Evolutionary conservation across 2,113 vertebrate species (phyloP).

Genomic region (Nestor notabilis): DNA sequence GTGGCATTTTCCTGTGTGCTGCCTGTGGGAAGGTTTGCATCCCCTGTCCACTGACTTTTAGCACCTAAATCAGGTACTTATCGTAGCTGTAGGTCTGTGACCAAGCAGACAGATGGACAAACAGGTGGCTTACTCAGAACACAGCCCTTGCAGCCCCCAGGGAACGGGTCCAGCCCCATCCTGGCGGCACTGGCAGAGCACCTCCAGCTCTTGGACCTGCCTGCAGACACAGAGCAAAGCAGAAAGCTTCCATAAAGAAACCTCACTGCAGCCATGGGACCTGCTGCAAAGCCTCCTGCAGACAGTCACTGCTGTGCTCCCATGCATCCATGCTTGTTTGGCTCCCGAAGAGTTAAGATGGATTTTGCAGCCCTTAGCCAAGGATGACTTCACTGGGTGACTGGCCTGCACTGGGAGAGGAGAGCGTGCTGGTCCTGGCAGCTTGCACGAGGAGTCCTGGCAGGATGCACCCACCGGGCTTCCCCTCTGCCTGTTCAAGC

Average conservation of each 20-base stretch:
- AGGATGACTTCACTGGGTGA: neutral
- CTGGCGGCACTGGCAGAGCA: neutral
- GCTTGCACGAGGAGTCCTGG: neutral
- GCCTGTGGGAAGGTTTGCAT: neutral
- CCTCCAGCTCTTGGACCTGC: neutral
- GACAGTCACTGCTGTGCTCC: neutral
- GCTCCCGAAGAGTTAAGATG: neutral
- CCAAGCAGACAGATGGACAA: neutral
- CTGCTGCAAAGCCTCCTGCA: neutral
- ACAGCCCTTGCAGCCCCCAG: neutral
- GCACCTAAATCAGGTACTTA: neutral
- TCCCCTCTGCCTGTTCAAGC: neutral
- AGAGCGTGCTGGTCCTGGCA: neutral
- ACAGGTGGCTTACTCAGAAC: neutral
- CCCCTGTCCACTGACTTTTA: neutral
- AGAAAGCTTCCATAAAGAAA: neutral
- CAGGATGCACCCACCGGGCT: neutral
- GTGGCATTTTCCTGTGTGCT: accelerated
- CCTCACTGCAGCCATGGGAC: accelerated
- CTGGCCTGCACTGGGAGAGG: neutral
- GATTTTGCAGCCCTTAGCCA: neutral
- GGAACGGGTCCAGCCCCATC: neutral
- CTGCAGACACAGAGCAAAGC: neutral
- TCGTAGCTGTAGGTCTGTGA: accelerated
- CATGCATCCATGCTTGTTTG: accelerated